These are phyloP conservation scores for Ophion obscuratus DNA, from an alignment of 2,888 invertebrate species.

Conservation along the genomic window DNA sequence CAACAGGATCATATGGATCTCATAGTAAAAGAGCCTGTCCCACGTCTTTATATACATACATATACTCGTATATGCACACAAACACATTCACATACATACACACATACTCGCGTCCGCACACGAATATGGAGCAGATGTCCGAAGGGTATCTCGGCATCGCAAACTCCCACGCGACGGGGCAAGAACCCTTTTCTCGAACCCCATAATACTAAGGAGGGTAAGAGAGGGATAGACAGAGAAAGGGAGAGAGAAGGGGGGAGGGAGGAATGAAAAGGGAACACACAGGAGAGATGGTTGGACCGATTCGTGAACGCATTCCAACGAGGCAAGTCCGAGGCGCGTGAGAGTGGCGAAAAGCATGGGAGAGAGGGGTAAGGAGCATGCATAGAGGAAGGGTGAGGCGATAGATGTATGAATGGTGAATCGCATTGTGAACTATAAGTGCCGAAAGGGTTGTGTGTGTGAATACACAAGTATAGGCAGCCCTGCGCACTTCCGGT, in stretches of 20 bases:
- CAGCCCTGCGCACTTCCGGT: slow-evolving; percentile 47
- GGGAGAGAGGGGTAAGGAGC: slow-evolving; percentile 69
- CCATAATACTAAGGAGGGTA: slow-evolving; percentile 6
- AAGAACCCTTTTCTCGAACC: slow-evolving; percentile 55
- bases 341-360: slow-evolving; percentile 65
- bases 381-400: slow-evolving; percentile 49
- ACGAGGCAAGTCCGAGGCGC: slow-evolving; percentile 44
- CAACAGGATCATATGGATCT: background rate
- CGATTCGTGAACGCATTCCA: slow-evolving; percentile 54
- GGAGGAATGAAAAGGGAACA: slow-evolving; percentile 12
- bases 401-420: slow-evolving; percentile 58
- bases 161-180: slow-evolving; percentile 58
- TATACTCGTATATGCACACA: background rate
- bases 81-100: background rate
- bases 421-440: slow-evolving; percentile 31
- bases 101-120: background rate
- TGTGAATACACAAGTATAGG: slow-evolving; percentile 2
- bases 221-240: background rate
- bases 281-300: slow-evolving; percentile 37
- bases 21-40: background rate
- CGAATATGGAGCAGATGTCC: slow-evolving; percentile 55
- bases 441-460: slow-evolving; percentile 33
- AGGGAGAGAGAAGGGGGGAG: slow-evolving; percentile 31
- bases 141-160: slow-evolving; percentile 32
- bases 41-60: background rate